A percentile compares a stretch with the other conserved stretches of the same genome.
Evolutionary conservation across 2,888 invertebrate genomes (phyloP).

Genomic region (Biston betularia): DNA sequence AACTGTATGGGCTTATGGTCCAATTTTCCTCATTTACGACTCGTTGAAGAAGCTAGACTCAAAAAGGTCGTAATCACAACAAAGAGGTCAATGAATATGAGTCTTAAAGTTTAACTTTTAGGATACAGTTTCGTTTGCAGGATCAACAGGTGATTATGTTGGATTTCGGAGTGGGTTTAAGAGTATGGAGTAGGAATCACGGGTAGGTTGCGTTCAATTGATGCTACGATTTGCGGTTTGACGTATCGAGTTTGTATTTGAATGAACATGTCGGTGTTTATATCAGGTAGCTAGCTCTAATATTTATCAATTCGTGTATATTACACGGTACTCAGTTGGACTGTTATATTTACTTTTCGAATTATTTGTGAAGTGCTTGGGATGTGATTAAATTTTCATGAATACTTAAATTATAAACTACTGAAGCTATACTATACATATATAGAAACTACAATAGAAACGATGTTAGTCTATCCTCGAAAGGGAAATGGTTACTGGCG

Average conservation of each 20-base stretch:
- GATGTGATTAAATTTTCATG: neutral
- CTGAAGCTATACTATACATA: no score
- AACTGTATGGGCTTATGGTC: conserved; percentile 20
- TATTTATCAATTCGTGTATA: conserved; percentile 32
- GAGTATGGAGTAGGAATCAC: conserved; percentile 64
- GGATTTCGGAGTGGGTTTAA: conserved; percentile 30
- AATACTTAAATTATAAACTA: neutral
- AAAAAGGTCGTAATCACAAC: conserved; percentile 1
- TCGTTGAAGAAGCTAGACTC: neutral
- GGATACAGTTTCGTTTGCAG: conserved; percentile 40
- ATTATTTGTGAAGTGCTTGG: conserved; percentile 8
- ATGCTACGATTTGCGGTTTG: conserved; percentile 69
- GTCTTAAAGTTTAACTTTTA: neutral
- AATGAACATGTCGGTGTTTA: conserved; percentile 34
- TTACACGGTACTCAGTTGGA: neutral
- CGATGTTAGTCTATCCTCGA: no score
- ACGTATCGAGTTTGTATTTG: conserved; percentile 56
- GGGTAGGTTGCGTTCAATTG: conserved; percentile 73
- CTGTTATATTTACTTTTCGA: neutral
- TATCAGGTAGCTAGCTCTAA: conserved; percentile 9
- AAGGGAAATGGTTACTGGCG: no score
- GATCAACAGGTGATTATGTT: conserved; percentile 50
- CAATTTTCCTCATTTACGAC: conserved; percentile 26
- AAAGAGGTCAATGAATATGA: conserved; percentile 1
- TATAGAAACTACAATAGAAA: no score